Conservation (phyloP, 2,797 vertebrate genomes). For the Sebastolobus altivelis region DNA sequence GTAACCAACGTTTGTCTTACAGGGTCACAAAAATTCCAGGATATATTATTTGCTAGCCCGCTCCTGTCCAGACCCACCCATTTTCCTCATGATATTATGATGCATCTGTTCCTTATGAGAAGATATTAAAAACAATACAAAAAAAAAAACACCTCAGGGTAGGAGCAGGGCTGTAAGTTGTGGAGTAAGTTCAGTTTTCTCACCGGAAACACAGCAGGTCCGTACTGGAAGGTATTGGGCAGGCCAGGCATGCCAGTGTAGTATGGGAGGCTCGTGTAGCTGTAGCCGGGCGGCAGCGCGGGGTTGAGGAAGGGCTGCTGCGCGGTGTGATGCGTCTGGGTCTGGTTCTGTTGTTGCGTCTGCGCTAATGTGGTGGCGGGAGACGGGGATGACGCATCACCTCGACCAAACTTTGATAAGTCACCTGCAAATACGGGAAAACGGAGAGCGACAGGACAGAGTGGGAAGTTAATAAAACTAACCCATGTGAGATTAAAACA, state of each 20-base stretch:
- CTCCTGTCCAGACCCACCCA: not conserved
- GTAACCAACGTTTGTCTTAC: not conserved
- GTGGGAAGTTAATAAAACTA: not conserved
- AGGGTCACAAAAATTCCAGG: not conserved
- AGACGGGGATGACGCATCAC: constrained; percentile 94
- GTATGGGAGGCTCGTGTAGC: constrained; percentile 99
- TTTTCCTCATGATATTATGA: not conserved
- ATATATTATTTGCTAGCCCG: not conserved
- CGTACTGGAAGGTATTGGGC: constrained; percentile 98
- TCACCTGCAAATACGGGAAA: constrained; percentile 84
- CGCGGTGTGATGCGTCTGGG: constrained; percentile 94
- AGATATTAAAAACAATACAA: not conserved
- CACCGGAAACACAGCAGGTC: constrained; percentile 98
- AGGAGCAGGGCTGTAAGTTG: not conserved
- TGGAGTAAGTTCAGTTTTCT: constrained; percentile 67
- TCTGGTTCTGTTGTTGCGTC: constrained; percentile 94
- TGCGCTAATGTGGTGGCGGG: constrained; percentile 97
- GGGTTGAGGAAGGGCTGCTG: constrained; percentile 99
- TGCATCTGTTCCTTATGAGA: not conserved
- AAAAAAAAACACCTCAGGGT: not conserved
- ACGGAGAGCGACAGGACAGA: not conserved
- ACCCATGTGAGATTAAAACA: not conserved
- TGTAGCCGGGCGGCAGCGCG: constrained; percentile 97
- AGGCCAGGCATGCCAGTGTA: constrained; percentile 98
- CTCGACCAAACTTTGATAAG: constrained; percentile 95